These are phyloP conservation scores for Rafetus swinhoei DNA, from an alignment of 2,113 vertebrate species.

Conservation along the genomic window DNA sequence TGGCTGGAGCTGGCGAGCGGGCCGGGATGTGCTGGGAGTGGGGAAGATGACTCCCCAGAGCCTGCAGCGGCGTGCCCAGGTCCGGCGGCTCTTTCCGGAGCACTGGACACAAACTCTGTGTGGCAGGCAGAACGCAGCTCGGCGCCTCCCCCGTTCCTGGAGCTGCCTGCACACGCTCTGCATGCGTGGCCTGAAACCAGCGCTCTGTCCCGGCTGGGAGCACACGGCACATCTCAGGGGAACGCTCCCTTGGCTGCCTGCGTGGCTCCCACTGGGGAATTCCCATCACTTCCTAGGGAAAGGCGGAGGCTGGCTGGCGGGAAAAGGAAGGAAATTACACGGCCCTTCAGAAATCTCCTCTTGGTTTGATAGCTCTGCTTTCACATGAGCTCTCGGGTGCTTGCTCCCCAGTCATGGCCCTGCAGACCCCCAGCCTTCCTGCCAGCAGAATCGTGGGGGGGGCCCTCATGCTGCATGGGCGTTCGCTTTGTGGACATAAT, in stretches of 20 bases:
- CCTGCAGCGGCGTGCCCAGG: too few species aligned
- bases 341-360: constrained; percentile 46
- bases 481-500: not conserved
- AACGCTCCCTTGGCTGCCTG: fast-evolving
- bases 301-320: not conserved
- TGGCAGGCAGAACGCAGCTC: not conserved
- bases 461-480: not conserved
- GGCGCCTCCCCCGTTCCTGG: not conserved
- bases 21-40: too few species aligned
- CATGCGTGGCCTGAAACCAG: not conserved
- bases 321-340: constrained; percentile 48
- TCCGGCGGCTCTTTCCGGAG: not conserved
- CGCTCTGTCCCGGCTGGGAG: not conserved
- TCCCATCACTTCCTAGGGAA: constrained; percentile 69
- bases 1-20: not conserved
- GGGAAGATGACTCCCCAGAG: too few species aligned
- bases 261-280: constrained; percentile 30
- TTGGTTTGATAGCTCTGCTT: constrained; percentile 21
- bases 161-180: not conserved
- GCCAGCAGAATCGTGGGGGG: fast-evolving
- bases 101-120: not conserved
- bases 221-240: not conserved
- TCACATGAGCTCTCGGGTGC: not conserved
- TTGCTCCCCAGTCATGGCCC: not conserved
- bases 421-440: not conserved